Evolutionary conservation across 2,888 invertebrate genomes (phyloP).

Genomic region (Aquatica leii): DNA sequence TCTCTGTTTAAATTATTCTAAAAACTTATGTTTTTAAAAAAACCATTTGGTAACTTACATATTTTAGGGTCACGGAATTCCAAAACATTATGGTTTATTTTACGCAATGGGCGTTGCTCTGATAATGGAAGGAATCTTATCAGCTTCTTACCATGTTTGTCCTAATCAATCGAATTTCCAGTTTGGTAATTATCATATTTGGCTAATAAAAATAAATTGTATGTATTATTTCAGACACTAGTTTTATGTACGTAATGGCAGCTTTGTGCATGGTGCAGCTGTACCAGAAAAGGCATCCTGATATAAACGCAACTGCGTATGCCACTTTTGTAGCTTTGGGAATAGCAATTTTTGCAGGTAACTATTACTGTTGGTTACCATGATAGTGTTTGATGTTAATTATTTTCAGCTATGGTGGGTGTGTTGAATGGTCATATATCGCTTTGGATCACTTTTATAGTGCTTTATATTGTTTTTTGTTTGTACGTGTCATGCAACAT

Average conservation of each 20-base stretch:
- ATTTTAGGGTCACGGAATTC: conserved; percentile 71
- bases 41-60: no score
- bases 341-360: conserved; percentile 73
- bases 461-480: conserved; percentile 71
- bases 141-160: conserved; percentile 89
- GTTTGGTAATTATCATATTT: conserved; percentile 85
- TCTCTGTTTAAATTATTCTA: no score
- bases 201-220: not conserved
- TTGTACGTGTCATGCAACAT: conserved; percentile 56
- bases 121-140: conserved; percentile 86
- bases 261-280: conserved; percentile 86
- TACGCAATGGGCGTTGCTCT: conserved; percentile 88
- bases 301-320: conserved; percentile 84
- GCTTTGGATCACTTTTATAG: conserved; percentile 78
- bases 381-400: conserved; percentile 9
- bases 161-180: conserved; percentile 91
- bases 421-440: conserved; percentile 69
- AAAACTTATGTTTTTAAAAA: no score
- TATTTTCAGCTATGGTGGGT: conserved; percentile 70
- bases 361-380: conserved; percentile 46
- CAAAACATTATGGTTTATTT: conserved; percentile 81
- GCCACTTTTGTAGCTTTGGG: conserved; percentile 79
- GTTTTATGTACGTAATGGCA: conserved; percentile 92
- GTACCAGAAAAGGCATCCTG: conserved; percentile 87
- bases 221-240: conserved; percentile 72